These are phyloP conservation scores for Alviniconcha marisindica DNA, from an alignment of 1,140 invertebrate species.

Conservation along the genomic window DNA sequence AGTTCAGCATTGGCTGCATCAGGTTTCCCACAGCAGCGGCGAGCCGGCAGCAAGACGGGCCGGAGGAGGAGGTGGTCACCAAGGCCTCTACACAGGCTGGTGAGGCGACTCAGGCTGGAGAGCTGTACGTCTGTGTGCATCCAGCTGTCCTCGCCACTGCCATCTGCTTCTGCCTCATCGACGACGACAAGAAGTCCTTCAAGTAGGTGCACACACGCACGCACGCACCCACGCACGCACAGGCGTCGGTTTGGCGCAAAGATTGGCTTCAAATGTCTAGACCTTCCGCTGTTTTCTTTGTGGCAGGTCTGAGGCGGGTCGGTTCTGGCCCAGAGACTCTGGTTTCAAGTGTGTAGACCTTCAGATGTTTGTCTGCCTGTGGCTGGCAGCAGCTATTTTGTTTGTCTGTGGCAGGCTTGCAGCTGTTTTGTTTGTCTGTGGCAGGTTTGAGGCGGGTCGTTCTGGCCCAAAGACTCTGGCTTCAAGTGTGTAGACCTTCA, in stretches of 20 bases:
- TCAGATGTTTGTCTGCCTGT: too few relatives aligned
- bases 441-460: conserved; percentile 49
- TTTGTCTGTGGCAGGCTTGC: too few relatives aligned
- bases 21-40: neutral
- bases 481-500: too few relatives aligned
- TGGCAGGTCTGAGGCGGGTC: conserved; percentile 41
- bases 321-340: conserved; percentile 50
- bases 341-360: conserved; percentile 44
- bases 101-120: neutral
- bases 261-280: too few relatives aligned
- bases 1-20: neutral
- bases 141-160: conserved; percentile 44
- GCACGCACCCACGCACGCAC: too few relatives aligned
- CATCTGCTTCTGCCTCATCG: conserved; percentile 45
- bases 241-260: too few relatives aligned
- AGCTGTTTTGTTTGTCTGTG: too few relatives aligned
- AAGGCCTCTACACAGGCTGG: neutral
- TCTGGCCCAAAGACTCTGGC: too few relatives aligned
- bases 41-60: neutral
- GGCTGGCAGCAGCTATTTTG: too few relatives aligned
- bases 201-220: too few relatives aligned
- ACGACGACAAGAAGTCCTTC: conserved; percentile 48
- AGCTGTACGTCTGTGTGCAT: conserved; percentile 47
- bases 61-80: neutral
- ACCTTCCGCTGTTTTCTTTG: too few relatives aligned